Base-by-base conservation (phyloP, 2,888 invertebrate species). In the Alentia gelatinosa region DNA sequence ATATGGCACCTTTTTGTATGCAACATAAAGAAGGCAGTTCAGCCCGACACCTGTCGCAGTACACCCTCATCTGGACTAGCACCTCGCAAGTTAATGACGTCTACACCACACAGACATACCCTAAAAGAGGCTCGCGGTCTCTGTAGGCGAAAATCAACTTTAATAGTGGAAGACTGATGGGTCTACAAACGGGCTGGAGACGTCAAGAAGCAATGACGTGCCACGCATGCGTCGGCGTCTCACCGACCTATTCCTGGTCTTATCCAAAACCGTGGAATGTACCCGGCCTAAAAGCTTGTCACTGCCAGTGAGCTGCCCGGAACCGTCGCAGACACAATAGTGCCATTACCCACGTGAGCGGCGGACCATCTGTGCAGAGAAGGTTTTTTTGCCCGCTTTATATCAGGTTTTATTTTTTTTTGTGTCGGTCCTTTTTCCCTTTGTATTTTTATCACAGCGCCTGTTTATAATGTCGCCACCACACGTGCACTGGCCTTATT, bases 271-370 rank as follows among this genome's bases (percentile, higher is more conserved):
- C n/a, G n/a, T n/a, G n/a, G n/a, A n/a, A n/a, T 7, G 47, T 47
- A 47, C 47, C 47, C 47, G 19, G 7, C 47, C 47, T 7, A 47
- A 47, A 47, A 19, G 47, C 47, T 47, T 7, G 47, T 47, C 47
- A 7, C 19, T 47, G 7, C 30, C 3, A 26, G 33, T 12, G 26
- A 30, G 30, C 68, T 30, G 68, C 26, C 68, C 30, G 68, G 12
- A 68, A 68, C 68, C n/a, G 56, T 56, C n/a, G n/a, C 68, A 68
- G 68, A 68, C 26, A 68, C 68, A 68, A 68, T 68, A 30, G n/a
- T 68, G 30, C 26, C 68, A 26, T 26, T 3, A 30, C 33, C 12
- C 1, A 26, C 30, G 30, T 1, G 15, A 5, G 30, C 33, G 12
- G 68, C 47, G 3, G n/a, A 68, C 68, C 68, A 68, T 68, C 68